These are phyloP conservation scores for Dicerorhinus sumatrensis DNA, from an alignment of 2,113 vertebrate genomes.

Conservation along the genomic window DNA sequence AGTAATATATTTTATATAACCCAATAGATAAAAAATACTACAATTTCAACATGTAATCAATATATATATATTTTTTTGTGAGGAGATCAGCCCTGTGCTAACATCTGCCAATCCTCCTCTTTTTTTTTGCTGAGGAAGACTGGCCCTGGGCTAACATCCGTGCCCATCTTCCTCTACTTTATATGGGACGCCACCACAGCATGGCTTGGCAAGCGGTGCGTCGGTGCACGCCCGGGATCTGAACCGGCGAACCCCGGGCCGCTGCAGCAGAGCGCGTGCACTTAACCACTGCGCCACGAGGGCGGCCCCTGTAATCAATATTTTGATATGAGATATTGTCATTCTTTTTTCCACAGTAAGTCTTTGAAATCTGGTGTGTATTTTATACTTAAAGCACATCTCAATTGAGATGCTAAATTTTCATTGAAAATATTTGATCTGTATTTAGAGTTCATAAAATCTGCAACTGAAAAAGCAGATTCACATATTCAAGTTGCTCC, in stretches of 20 bases:
- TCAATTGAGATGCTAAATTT: slow-evolving; percentile 22
- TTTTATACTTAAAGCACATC: slow-evolving; percentile 28
- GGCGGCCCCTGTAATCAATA: background rate
- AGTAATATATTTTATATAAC: background rate
- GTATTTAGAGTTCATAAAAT: slow-evolving; percentile 24
- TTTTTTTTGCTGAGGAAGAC: too few relatives aligned
- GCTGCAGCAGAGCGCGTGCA: too few relatives aligned
- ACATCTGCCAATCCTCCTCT: too few relatives aligned
- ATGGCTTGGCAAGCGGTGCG: too few relatives aligned
- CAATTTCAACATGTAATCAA: background rate
- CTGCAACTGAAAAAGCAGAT: background rate
- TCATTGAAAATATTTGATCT: background rate
- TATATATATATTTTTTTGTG: too few relatives aligned
- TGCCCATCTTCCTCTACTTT: too few relatives aligned
- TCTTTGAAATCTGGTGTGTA: background rate
- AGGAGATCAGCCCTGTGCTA: too few relatives aligned
- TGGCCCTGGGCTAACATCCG: too few relatives aligned
- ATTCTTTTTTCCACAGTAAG: background rate
- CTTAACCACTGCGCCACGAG: too few relatives aligned
- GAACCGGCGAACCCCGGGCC: too few relatives aligned
- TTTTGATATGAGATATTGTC: slow-evolving; percentile 22
- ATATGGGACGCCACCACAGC: too few relatives aligned
- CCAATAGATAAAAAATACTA: background rate
- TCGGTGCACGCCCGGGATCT: too few relatives aligned
- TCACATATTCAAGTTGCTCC: background rate